A percentile compares a stretch with the other conserved stretches of the same genome.
phyloP scores from a whole-genome alignment of 2,888 invertebrate species.

The Pharmacophagus antenor region DNA sequence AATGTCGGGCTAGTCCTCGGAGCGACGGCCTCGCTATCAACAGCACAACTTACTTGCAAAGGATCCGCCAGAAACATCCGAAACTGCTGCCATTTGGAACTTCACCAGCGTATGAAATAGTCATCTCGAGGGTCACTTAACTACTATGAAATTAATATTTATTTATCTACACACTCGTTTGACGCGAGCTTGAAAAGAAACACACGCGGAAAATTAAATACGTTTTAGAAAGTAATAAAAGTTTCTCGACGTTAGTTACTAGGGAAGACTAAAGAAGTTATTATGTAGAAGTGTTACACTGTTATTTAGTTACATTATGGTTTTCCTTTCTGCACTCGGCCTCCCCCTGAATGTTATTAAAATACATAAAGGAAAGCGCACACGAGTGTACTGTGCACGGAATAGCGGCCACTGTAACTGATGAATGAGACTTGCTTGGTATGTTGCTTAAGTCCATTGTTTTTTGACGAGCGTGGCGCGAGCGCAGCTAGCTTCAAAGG shows the following conservation, averaged over 20 bases:
- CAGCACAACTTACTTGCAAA: constrained; percentile 86
- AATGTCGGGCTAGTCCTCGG: constrained; percentile 35
- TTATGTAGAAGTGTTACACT: constrained; percentile 54
- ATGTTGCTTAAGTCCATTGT: constrained; percentile 52
- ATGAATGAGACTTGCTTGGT: constrained; percentile 45
- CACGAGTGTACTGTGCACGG: constrained; percentile 58
- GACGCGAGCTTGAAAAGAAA: constrained; percentile 66
- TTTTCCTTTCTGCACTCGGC: constrained; percentile 63
- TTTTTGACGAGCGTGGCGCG: constrained; percentile 47
- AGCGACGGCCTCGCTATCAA: constrained; percentile 40
- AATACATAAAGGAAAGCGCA: constrained; percentile 51
- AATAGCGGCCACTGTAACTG: constrained; percentile 61
- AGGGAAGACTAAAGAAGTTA: constrained; percentile 64
- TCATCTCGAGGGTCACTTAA: constrained; percentile 82
- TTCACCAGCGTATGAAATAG: constrained; percentile 93
- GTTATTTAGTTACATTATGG: constrained; percentile 73
- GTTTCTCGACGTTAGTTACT: constrained; percentile 60
- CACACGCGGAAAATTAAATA: constrained; percentile 77
- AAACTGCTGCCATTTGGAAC: constrained; percentile 96
- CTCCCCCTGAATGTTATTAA: constrained; percentile 52
- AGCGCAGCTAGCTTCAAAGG: constrained; percentile 38
- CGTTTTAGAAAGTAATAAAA: constrained; percentile 76
- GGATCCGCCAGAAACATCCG: constrained; percentile 95
- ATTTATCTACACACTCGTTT: constrained; percentile 75
- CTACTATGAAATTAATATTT: constrained; percentile 69